These are phyloP conservation scores for Cryptus armator DNA, from an alignment of 2,888 invertebrate genomes.

Conservation along the genomic window DNA sequence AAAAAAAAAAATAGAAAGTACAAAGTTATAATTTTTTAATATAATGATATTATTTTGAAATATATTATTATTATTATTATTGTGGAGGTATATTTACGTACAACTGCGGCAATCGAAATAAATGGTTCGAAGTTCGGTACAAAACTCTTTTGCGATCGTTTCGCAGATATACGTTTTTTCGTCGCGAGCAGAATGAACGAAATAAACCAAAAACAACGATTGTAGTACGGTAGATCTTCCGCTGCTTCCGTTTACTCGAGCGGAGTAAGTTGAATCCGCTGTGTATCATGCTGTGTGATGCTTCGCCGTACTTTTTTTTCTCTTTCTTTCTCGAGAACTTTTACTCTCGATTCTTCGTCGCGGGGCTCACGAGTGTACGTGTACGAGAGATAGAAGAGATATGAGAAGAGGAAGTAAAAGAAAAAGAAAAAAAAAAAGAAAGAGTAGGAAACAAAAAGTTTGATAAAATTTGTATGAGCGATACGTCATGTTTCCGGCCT, in stretches of 20 bases:
- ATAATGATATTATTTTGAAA: too few relatives aligned
- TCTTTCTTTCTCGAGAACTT: too few relatives aligned
- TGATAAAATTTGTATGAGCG: constrained; percentile 63
- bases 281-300: neutral
- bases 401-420: neutral
- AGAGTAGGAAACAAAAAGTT: constrained; percentile 48
- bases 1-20: too few relatives aligned
- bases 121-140: too few relatives aligned
- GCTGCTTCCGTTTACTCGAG: constrained; percentile 13
- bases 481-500: constrained; percentile 58
- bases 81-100: too few relatives aligned
- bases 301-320: neutral
- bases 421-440: neutral
- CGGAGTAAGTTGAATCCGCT: constrained; percentile 22
- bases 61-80: too few relatives aligned
- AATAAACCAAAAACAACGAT: constrained; percentile 12
- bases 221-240: constrained; percentile 5
- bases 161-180: neutral
- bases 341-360: constrained; percentile 18
- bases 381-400: neutral
- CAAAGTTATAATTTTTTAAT: too few relatives aligned
- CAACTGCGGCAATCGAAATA: too few relatives aligned
- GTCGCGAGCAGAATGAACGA: neutral
- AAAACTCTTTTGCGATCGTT: neutral
- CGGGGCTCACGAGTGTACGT: neutral